Evolutionary conservation across 1,140 invertebrate genomes (phyloP).

Genomic region (Brachionus rotundiformis): DNA sequence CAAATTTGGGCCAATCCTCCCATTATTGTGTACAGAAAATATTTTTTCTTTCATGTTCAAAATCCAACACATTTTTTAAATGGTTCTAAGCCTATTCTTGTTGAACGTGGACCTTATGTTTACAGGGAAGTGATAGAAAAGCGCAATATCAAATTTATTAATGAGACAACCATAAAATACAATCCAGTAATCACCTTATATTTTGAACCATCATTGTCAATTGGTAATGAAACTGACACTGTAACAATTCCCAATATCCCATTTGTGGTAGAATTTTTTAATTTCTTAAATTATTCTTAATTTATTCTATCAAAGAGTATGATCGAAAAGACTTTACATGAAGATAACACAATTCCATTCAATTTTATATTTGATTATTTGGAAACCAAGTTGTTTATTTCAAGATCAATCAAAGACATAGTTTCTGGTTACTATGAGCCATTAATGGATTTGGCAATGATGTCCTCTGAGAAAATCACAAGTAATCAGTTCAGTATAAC

Average conservation of each 20-base stretch:
- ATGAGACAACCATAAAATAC: neutral
- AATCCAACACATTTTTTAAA: neutral
- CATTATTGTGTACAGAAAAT: neutral
- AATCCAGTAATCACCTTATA: neutral
- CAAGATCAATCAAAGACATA: neutral
- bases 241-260: conserved; percentile 30
- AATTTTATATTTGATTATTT: conserved; percentile 19
- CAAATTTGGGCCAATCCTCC: neutral
- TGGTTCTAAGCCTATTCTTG: neutral
- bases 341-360: neutral
- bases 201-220: conserved; percentile 2
- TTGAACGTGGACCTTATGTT: conserved; percentile 32
- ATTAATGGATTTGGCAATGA: conserved; percentile 2
- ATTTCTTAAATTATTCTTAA: neutral
- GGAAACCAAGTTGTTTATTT: conserved; percentile 14
- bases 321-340: neutral
- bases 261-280: neutral
- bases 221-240: neutral
- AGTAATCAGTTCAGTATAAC: conserved; percentile 26
- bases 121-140: conserved; percentile 17
- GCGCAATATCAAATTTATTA: neutral
- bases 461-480: neutral
- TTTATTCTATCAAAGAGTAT: neutral
- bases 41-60: conserved; percentile 1
- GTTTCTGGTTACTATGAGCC: conserved; percentile 21